Evolutionary conservation across 2,113 vertebrate genomes (phyloP).

Genomic region (Saguinus imperator): DNA sequence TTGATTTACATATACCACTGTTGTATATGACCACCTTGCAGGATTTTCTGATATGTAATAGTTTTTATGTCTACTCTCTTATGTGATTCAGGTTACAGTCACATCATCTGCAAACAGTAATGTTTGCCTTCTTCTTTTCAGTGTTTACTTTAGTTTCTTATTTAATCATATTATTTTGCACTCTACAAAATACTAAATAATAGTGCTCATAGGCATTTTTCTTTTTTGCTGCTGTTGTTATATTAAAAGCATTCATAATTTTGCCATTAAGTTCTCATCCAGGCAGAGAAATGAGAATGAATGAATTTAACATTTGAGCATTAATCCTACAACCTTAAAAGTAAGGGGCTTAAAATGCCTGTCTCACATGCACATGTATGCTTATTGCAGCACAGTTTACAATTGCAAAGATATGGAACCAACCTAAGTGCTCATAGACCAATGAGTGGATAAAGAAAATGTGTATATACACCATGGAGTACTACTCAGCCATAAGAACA

Average conservation of each 20-base stretch:
- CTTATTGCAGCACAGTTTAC: no score
- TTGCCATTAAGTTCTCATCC: neutral
- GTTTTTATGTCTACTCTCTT: neutral
- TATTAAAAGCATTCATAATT: neutral
- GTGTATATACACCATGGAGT: no score
- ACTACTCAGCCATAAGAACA: no score
- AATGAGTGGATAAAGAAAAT: no score
- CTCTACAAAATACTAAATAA: conserved; percentile 9
- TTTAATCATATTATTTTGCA: conserved; percentile 1
- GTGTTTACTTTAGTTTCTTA: neutral
- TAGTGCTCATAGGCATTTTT: neutral
- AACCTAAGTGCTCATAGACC: no score
- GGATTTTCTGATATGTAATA: neutral
- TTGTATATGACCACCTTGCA: neutral
- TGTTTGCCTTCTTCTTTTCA: neutral
- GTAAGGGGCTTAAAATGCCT: conserved; percentile 16
- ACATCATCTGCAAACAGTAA: neutral
- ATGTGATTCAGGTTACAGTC: neutral
- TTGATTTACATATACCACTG: neutral
- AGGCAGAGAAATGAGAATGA: neutral
- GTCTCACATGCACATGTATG: neutral
- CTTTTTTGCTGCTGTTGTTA: neutral
- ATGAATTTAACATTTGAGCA: neutral
- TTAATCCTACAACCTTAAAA: neutral
- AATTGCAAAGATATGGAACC: no score